Base-by-base conservation (phyloP, 1,140 invertebrate species). In the Campoletis sonorensis region DNA sequence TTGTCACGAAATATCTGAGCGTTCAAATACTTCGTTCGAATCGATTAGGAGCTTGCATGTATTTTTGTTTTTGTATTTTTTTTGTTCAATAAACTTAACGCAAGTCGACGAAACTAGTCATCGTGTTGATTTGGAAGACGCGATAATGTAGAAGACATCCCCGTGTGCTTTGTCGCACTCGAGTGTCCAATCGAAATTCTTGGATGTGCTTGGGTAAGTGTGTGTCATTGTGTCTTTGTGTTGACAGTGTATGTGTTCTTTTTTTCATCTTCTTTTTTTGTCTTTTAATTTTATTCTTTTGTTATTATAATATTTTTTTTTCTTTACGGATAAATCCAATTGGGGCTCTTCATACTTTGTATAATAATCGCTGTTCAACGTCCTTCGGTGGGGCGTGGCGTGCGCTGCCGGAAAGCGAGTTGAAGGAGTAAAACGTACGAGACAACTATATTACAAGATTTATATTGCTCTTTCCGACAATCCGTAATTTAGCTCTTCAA, bases 311-410 rank as follows among this genome's bases (percentile, higher is more conserved):
- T 73, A 21, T 79, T 82, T 58, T 71, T 64, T 61, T 72, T 78
- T 61, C 21, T 51, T 84, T 84, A 80, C 84, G 83, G 85, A 86
- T 85, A 87, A 67, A 85, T 84, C 84, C 84, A 84, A 85, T 82
- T n/a, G 76, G 81, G 84, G 76, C 79, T 79, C 51, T 70, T 61
- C 80, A 73, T 82, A 23, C 11, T 58, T 67, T 79, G 79, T 72
- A 79, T 67, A 81, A 67, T 76, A 54, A 81, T 82, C 70, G 79
- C 73, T 40, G 54, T 54, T 83, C 78, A 40, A 77, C 68, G 72
- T 67, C 79, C 54, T 75, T 79, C 75, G 23, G 49, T 82, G 80
- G 78, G 77, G 83, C 78, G 83, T 84, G 81, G 81, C 83, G 83
- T 84, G 83, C 81, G 79, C 40, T 3, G 75, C 79, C 49, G 73